phyloP scores from a whole-genome alignment of 64 coral and sea anemone species.

The Actinia tenebrosa region DNA sequence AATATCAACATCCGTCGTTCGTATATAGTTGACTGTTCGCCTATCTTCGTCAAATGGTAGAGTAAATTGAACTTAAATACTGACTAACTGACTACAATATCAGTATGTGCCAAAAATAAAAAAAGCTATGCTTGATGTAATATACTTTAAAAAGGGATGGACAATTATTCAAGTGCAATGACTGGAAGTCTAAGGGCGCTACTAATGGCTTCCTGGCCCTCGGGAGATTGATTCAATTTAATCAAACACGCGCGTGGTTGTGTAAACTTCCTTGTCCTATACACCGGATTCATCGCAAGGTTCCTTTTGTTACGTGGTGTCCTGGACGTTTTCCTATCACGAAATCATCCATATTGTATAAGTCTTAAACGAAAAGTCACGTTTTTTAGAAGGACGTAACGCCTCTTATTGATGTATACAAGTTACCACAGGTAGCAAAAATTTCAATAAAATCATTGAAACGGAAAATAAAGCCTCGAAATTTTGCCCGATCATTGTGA shows the following conservation, averaged over 20 bases:
- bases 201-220: neutral
- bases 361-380: too few relatives aligned
- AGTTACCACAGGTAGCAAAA: too few relatives aligned
- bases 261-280: neutral
- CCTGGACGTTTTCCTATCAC: too few relatives aligned
- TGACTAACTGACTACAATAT: neutral
- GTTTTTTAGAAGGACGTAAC: too few relatives aligned
- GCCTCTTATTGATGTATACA: too few relatives aligned
- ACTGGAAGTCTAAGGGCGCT: neutral
- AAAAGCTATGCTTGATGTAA: neutral
- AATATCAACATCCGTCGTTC: neutral
- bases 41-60: neutral
- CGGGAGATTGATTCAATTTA: neutral
- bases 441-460: too few relatives aligned
- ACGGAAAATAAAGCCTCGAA: too few relatives aligned
- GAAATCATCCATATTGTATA: too few relatives aligned
- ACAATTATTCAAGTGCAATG: neutral
- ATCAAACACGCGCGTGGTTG: neutral
- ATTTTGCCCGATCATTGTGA: too few relatives aligned
- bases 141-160: neutral
- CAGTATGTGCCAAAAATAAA: neutral
- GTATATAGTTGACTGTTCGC: neutral
- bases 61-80: neutral
- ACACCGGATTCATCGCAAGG: neutral
- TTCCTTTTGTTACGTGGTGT: neutral